These are phyloP conservation scores for Cryptosula pallasiana DNA, from an alignment of 2,888 invertebrate species.

Conservation along the genomic window DNA sequence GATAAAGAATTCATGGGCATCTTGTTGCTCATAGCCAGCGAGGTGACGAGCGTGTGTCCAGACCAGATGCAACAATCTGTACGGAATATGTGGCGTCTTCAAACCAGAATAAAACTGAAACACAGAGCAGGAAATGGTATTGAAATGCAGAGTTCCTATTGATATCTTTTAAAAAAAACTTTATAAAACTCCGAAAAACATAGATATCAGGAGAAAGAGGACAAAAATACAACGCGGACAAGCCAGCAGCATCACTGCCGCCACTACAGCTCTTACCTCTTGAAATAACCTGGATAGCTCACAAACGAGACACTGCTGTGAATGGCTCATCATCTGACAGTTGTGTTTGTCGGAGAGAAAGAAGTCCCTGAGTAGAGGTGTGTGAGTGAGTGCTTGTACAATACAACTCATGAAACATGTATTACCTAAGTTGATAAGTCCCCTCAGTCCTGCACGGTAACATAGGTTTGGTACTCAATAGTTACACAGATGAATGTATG, in stretches of 20 bases:
- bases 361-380: constrained; percentile 87
- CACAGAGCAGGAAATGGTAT: no score
- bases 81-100: constrained; percentile 78
- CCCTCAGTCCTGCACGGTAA: constrained; percentile 68
- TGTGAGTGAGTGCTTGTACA: constrained; percentile 89
- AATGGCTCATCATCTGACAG: constrained; percentile 64
- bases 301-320: constrained; percentile 79
- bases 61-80: constrained; percentile 82
- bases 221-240: no score
- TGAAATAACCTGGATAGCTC: constrained; percentile 93
- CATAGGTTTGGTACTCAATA: no score
- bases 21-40: constrained; percentile 94
- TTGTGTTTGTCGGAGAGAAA: constrained; percentile 89
- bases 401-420: constrained; percentile 99
- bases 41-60: constrained; percentile 95
- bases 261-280: no score
- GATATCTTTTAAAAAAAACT: no score
- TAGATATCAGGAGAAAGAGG: no score
- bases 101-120: constrained; percentile 88
- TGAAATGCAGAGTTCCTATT: no score
- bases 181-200: no score
- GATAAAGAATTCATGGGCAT: constrained; percentile 98
- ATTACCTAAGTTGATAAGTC: constrained; percentile 89
- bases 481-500: no score
- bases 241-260: no score